Evolutionary conservation across 2,888 invertebrate species (phyloP).

Genomic region (Caenorhabditis angaria): DNA sequence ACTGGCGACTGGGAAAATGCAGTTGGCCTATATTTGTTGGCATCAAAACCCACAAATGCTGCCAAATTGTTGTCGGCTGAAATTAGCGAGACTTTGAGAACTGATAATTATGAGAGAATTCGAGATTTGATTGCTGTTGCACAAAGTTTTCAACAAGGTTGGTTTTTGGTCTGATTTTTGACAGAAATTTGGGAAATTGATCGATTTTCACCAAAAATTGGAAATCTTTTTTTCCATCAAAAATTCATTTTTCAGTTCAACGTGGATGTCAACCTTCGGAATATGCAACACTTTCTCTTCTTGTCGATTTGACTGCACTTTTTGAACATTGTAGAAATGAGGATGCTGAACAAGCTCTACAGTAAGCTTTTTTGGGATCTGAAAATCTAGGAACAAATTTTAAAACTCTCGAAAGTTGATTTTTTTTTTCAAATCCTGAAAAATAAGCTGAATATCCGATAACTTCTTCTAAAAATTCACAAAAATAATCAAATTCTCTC

Average conservation of each 20-base stretch:
- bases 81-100: slow-evolving; percentile 41
- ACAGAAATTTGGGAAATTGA: background rate
- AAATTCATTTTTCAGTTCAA: slow-evolving; percentile 34
- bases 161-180: background rate
- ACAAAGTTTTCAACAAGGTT: slow-evolving; percentile 27
- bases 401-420: no score
- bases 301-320: slow-evolving; percentile 56
- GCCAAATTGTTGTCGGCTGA: slow-evolving; percentile 39
- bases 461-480: no score
- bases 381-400: no score
- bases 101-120: slow-evolving; percentile 29
- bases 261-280: slow-evolving; percentile 33
- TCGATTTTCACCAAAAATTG: no score
- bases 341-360: slow-evolving; percentile 37
- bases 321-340: slow-evolving; percentile 53
- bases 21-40: slow-evolving; percentile 56
- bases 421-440: no score
- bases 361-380: slow-evolving; percentile 26
- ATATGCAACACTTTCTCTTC: slow-evolving; percentile 50
- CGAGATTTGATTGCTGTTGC: slow-evolving; percentile 28
- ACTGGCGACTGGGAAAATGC: slow-evolving; percentile 60
- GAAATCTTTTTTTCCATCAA: no score
- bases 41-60: slow-evolving; percentile 42
- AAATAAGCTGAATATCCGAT: no score
- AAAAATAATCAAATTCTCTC: no score